Evolutionary conservation across 2,113 vertebrate species (phyloP).

Genomic region (Heterotilapia buettikoferi): DNA sequence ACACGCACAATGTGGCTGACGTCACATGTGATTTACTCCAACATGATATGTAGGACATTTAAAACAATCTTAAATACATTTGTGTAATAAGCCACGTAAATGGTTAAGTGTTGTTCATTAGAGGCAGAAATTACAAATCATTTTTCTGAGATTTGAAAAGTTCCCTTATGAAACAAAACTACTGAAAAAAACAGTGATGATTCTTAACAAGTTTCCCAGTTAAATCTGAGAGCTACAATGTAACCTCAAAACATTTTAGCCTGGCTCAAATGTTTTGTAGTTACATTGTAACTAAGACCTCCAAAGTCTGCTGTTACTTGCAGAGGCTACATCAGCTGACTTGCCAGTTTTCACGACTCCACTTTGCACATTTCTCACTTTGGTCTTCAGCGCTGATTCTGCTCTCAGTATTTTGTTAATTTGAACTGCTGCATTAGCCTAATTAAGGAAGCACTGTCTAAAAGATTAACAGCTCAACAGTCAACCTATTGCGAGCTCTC

Average conservation of each 20-base stretch:
- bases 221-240: not conserved
- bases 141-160: not conserved
- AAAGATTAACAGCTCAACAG: not conserved
- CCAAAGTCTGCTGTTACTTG: not conserved
- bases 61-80: not conserved
- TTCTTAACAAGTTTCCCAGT: not conserved
- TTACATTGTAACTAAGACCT: not conserved
- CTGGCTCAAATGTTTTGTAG: not conserved
- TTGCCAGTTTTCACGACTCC: not conserved
- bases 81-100: not conserved
- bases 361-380: not conserved
- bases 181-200: not conserved
- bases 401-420: not conserved
- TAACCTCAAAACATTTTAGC: not conserved
- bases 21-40: not conserved
- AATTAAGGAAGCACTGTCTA: not conserved
- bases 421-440: not conserved
- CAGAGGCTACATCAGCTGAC: not conserved
- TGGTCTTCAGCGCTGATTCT: not conserved
- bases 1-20: not conserved
- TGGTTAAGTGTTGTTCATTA: not conserved
- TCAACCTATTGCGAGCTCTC: not conserved
- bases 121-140: not conserved
- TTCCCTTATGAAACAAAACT: not conserved
- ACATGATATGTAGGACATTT: not conserved